These are phyloP conservation scores for Kradibia gibbosae DNA, from an alignment of 1,140 invertebrate genomes.

Conservation along the genomic window DNA sequence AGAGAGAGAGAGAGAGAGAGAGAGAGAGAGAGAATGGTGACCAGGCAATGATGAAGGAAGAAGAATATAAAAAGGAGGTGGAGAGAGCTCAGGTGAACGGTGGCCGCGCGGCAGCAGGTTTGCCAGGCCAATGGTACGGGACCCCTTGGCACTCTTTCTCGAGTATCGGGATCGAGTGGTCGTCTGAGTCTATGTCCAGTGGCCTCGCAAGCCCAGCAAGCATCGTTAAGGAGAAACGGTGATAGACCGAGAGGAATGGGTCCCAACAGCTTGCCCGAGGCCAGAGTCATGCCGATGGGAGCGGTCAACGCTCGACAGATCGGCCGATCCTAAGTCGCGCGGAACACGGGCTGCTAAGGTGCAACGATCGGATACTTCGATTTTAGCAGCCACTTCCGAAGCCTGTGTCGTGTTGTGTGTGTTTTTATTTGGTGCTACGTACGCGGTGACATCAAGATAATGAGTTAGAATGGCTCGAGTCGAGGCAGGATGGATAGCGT, in stretches of 20 bases:
- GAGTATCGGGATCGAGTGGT: constrained; percentile 24
- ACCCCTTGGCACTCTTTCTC: constrained; percentile 45
- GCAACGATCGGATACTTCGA: constrained; percentile 4
- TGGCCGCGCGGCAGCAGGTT: constrained; percentile 42
- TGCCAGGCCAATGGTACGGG: constrained; percentile 29
- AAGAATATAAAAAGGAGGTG: constrained; percentile 20
- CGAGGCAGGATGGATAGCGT: constrained; percentile 63
- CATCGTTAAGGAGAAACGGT: not conserved
- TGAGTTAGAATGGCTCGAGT: constrained; percentile 67
- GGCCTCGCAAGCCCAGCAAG: not conserved
- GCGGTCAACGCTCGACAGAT: not conserved
- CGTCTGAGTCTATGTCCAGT: not conserved
- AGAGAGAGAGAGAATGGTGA: not conserved
- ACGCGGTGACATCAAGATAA: constrained; percentile 55
- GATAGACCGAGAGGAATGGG: not conserved
- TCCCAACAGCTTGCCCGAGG: not conserved
- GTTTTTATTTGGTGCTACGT: not conserved
- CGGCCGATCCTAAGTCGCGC: not conserved
- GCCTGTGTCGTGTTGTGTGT: constrained; percentile 8
- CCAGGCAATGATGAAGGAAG: constrained; percentile 18
- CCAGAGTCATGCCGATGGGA: not conserved
- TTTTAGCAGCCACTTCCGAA: not conserved
- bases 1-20: not conserved
- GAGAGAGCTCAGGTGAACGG: constrained; percentile 44
- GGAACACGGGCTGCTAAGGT: not conserved